phyloP scores from a whole-genome alignment of 1,140 invertebrate genomes.

The Argopecten irradians region DNA sequence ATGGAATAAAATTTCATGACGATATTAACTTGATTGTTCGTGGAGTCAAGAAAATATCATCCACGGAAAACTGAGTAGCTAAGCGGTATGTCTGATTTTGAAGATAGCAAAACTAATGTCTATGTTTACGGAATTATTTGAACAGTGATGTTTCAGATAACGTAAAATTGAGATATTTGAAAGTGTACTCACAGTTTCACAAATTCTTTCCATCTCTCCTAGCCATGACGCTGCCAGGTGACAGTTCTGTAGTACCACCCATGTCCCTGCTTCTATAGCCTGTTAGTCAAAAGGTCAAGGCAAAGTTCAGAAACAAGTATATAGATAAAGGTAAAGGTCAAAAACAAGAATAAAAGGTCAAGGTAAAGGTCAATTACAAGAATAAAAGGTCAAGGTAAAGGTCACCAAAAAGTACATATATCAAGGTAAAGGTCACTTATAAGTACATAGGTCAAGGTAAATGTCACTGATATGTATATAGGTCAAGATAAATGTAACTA shows the following conservation, averaged over 20 bases:
- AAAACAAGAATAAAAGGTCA: neutral
- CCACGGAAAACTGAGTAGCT: no score
- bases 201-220: constrained; percentile 75
- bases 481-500: no score
- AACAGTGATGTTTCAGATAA: no score
- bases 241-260: constrained; percentile 78
- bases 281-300: constrained; percentile 47
- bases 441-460: no score
- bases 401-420: neutral
- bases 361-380: neutral
- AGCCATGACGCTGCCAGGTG: constrained; percentile 77
- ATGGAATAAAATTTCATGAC: no score
- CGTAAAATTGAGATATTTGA: neutral
- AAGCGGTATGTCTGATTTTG: no score
- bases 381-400: neutral
- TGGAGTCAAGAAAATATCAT: no score
- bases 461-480: no score
- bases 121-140: no score
- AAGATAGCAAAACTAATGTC: no score
- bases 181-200: constrained; percentile 75
- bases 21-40: no score
- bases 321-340: neutral
- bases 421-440: constrained; percentile 11
- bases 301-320: neutral
- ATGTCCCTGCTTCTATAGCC: constrained; percentile 74